Conservation (phyloP, 2,113 vertebrate species). For the Cyanoderma ruficeps region DNA sequence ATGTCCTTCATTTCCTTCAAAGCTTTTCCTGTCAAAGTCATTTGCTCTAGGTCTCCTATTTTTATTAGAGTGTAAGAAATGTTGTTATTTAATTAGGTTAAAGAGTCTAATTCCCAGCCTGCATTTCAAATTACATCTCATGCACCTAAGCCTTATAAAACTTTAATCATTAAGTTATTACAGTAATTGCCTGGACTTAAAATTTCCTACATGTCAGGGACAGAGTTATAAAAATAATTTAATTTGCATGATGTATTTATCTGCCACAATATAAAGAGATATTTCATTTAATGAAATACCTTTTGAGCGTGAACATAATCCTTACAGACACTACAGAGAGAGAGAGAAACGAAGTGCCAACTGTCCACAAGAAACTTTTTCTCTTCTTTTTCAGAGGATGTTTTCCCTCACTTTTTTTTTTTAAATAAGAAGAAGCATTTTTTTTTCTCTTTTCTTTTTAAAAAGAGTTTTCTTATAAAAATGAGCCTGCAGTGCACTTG, state of each 20-base stretch:
- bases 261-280: background rate
- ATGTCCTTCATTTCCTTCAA: background rate
- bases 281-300: background rate
- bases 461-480: background rate
- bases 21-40: conserved; percentile 15
- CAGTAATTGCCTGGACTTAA: conserved; percentile 4
- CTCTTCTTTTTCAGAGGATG: background rate
- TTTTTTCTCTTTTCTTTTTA: background rate
- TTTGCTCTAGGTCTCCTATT: conserved; percentile 36
- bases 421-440: background rate
- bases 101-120: conserved; percentile 50
- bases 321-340: background rate
- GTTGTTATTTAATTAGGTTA: conserved; percentile 62
- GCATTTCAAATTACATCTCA: conserved; percentile 26
- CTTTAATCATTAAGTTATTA: conserved; percentile 25
- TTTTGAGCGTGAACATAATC: background rate
- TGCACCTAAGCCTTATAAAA: conserved; percentile 32
- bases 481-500: background rate
- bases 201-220: background rate
- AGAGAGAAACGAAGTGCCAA: background rate
- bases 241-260: background rate
- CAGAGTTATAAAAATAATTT: background rate
- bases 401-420: background rate
- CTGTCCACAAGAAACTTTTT: background rate
- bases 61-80: conserved; percentile 8